Evolutionary conservation across 1,140 invertebrate genomes (phyloP).

Genomic region (Drosophila micromelanica): DNA sequence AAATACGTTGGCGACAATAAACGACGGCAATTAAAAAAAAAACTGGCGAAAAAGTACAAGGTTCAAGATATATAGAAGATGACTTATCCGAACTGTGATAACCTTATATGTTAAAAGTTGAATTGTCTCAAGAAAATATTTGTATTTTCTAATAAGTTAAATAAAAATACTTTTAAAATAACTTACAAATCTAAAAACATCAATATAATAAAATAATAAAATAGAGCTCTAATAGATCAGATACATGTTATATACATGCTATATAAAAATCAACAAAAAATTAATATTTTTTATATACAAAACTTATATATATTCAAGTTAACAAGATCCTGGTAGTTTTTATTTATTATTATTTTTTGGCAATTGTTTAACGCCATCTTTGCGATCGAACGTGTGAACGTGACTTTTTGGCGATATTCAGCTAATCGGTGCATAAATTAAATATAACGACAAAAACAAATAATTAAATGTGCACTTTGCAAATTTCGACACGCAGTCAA

Average conservation of each 20-base stretch:
- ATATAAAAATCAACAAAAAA: too few relatives aligned
- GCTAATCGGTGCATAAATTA: constrained; percentile 11
- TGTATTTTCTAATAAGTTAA: too few relatives aligned
- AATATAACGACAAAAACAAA: constrained; percentile 12
- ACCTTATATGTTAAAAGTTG: too few relatives aligned
- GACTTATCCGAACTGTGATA: too few relatives aligned
- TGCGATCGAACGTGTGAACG: constrained; percentile 37
- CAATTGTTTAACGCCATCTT: constrained; percentile 11
- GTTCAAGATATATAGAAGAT: too few relatives aligned
- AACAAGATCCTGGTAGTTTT: constrained; percentile 8
- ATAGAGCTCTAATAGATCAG: too few relatives aligned
- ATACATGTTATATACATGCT: too few relatives aligned
- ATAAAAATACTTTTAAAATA: too few relatives aligned
- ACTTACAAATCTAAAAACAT: too few relatives aligned
- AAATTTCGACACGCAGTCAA: constrained; percentile 37
- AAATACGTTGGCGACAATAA: constrained; percentile 8
- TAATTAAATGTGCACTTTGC: constrained; percentile 26
- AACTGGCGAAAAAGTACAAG: background rate
- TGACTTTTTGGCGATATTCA: constrained; percentile 26
- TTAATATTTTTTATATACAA: too few relatives aligned
- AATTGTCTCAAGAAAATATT: too few relatives aligned
- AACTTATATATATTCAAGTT: background rate
- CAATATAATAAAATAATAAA: too few relatives aligned
- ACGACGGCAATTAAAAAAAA: constrained; percentile 14
- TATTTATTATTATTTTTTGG: constrained; percentile 2